Evolutionary conservation across 2,113 vertebrate species (phyloP), one percentile per base, ranked within the genome.

Genomic region (Ailuropoda melanoleuca): DNA sequence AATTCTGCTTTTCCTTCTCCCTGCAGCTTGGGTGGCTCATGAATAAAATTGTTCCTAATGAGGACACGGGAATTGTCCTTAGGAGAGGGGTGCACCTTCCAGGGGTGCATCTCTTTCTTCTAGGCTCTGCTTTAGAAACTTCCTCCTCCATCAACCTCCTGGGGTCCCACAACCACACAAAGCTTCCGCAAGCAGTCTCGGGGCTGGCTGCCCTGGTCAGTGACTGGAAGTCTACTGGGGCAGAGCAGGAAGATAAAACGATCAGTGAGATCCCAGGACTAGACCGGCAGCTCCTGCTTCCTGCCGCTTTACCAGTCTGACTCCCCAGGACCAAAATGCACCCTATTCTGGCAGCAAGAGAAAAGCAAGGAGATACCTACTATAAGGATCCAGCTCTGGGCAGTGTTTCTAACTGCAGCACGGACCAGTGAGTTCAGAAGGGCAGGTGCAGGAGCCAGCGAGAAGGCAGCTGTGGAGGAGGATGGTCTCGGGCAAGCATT

Each of bases 361-460:
- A 87, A 84, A 94, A 31, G 55, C 85, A 94, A 78, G 60, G 17
- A 88, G 90, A 78, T 93, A 81, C 92, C 77, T 94, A 43, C 81
- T 39, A 12, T 56, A 64, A 81, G 81, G 64, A 84, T 97, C 95
- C 26, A 62, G 68, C 56, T 68, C 39, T 31, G 1, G 29, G 84
- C n/a, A 72, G 29, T 37, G 46, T 39, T 90, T 81, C 83, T 50
- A 48, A 68, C 55, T 50, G 80, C 68, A 74, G 31, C 72, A 4
- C 9, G 0, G 82, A 74, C 48, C 53, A 31, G 78, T 4, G 90
- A 56, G 53, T 90, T 88, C 64, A 8, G 18, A 56, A 77, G 72
- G 66, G 53, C 4, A 11, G 82, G 50, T 60, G 12, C 39, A n/a
- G 43, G 56, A 92, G 91, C 37, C 46, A 2, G 26, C 11, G 48